A percentile compares a stretch with the other conserved stretches of the same genome.
Conservation (phyloP, 2,888 invertebrate genomes). For the Geophilus truncorum region DNA sequence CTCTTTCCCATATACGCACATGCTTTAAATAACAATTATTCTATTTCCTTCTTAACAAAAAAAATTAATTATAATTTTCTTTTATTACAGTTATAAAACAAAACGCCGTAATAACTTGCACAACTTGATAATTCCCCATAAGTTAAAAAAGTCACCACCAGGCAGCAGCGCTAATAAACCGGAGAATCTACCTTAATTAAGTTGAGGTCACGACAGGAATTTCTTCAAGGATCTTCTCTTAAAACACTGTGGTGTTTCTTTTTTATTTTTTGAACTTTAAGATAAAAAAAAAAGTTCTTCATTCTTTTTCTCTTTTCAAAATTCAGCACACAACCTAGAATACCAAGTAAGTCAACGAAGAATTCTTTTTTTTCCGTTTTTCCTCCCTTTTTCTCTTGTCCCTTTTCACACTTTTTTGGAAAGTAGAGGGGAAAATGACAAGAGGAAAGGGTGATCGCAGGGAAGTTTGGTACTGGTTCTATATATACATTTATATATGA, state of each 20-base stretch:
- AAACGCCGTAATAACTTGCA: no score
- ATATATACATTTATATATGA: not conserved
- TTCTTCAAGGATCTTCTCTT: not conserved
- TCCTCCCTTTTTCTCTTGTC: not conserved
- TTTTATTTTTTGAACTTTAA: not conserved
- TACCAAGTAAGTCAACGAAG: not conserved
- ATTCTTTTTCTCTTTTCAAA: not conserved
- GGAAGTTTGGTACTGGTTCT: not conserved
- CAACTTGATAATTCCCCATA: not conserved
- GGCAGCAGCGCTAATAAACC: not conserved
- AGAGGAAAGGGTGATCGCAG: not conserved
- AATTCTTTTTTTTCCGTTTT: not conserved
- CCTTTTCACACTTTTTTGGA: not conserved
- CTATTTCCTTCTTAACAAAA: no score
- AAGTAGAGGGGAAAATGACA: not conserved
- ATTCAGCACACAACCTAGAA: conserved; percentile 1
- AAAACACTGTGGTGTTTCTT: not conserved
- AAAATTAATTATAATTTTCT: no score
- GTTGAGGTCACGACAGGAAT: not conserved
- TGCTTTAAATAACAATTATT: no score
- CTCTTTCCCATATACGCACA: not conserved
- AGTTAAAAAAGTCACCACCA: not conserved
- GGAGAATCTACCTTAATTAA: not conserved
- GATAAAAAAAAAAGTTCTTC: no score
- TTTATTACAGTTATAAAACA: no score